Conservation (phyloP, 2,888 invertebrate genomes). For the Acanthosepion esculentum region DNA sequence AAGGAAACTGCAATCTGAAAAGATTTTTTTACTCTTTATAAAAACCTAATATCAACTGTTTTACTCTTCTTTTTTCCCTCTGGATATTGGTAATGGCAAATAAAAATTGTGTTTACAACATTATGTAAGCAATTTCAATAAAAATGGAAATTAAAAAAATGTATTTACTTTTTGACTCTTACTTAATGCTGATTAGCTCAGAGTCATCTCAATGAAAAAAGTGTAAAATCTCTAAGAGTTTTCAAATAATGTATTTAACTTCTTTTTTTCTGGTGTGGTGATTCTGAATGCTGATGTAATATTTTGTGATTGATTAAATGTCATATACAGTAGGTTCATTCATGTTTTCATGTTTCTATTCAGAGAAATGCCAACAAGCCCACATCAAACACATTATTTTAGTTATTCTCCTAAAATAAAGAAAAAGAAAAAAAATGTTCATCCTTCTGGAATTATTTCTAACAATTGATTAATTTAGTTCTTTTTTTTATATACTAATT, state of each 20-base stretch:
- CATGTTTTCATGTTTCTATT: neutral
- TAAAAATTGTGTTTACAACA: neutral
- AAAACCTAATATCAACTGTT: neutral
- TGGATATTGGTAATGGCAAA: neutral
- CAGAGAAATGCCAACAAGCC: neutral
- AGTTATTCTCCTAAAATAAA: too few relatives aligned
- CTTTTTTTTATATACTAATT: too few relatives aligned
- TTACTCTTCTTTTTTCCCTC: neutral
- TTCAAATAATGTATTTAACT: neutral
- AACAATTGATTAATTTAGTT: too few relatives aligned
- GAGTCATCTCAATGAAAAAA: neutral
- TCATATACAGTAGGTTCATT: neutral
- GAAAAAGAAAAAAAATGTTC: too few relatives aligned
- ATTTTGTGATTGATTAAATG: neutral
- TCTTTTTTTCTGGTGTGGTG: neutral
- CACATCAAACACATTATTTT: neutral
- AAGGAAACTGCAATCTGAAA: neutral
- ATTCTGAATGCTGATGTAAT: neutral
- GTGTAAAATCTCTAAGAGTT: neutral
- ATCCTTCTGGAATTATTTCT: too few relatives aligned
- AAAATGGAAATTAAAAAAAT: neutral
- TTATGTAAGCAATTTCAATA: neutral
- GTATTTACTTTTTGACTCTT: constrained; percentile 11
- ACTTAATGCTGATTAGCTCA: neutral
- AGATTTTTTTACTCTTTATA: neutral